Base-by-base conservation (phyloP, 1,140 invertebrate species). In the Notospermus geniculatus region DNA sequence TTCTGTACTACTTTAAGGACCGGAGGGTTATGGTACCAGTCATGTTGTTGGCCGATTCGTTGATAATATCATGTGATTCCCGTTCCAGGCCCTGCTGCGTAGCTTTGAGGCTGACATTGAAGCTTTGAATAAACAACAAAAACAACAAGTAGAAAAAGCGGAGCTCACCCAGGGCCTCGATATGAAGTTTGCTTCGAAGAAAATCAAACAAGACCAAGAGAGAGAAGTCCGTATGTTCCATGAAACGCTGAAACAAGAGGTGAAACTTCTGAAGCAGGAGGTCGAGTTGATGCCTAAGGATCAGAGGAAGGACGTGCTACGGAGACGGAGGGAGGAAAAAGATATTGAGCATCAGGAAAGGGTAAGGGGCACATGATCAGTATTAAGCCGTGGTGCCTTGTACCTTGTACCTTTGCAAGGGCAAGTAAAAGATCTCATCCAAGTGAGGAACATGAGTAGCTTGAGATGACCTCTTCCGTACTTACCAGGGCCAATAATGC, bases 51-150 rank as follows among this genome's bases (percentile, higher is more conserved):
- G n/a, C n/a, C n/a, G n/a, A n/a, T n/a, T 43, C 11, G 19, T 43
- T 43, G 39, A 43, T 11, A 43, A 13, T 43, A 43, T 43, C 39
- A 43, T 13, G 11, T 70, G 87, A 89, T 59, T 93, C 92, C 77
- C 91, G 93, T 66, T 89, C 45, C 90, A 81, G 93, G 93, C 76
- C 84, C 81, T 98, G 45, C 85, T 91, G 53, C 88, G 91, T 56
- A 89, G 88, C 2, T 96, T 93, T 74, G 96, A 98, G 72, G 86
- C 87, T 25, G 95, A 98, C 74, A 83, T 97, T 69, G 96, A 99
- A 43, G 85, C 87, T 17, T 83, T 97, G 53, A 88, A 89, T 43
- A 86, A 93, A 50, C 90, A 93, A 60, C 96, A 98, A 75, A 91
- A 94, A 64, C 89, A 92, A 66, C 86, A 82, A 70, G 91, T 98